Percentiles rank a stretch among this genome's conserved stretches.
Conservation (phyloP, 1,140 invertebrate species). For the Papilio aristodemus region DNA sequence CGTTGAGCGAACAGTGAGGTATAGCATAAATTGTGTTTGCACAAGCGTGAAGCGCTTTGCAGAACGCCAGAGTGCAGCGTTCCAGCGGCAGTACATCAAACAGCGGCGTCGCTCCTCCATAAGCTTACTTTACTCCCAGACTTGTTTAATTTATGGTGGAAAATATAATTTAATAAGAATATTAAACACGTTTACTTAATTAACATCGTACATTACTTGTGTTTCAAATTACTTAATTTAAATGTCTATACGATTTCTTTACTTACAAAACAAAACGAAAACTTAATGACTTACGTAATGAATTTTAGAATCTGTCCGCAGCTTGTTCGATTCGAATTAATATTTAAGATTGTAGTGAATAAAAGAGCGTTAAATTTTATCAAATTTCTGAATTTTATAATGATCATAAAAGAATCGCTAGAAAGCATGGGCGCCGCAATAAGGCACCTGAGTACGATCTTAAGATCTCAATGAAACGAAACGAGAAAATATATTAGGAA, state of each 20-base stretch:
- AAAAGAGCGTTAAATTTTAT: too few species aligned
- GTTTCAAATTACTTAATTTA: neutral
- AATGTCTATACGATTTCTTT: neutral
- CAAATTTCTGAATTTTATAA: too few species aligned
- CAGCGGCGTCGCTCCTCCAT: conserved; percentile 26
- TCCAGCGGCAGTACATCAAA: conserved; percentile 34
- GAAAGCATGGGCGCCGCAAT: too few species aligned
- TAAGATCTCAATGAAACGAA: too few species aligned
- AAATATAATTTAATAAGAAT: conserved; percentile 30
- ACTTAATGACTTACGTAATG: too few species aligned
- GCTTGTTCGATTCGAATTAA: too few species aligned
- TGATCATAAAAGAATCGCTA: too few species aligned
- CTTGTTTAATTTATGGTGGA: conserved; percentile 28
- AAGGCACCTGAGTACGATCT: too few species aligned
- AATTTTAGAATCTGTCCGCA: too few species aligned
- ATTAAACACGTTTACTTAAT: conserved; percentile 14
- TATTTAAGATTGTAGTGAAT: too few species aligned
- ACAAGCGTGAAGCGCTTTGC: conserved; percentile 36
- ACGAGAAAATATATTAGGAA: too few species aligned
- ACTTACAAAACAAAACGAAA: too few species aligned
- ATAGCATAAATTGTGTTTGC: conserved; percentile 38
- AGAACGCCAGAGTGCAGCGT: conserved; percentile 21
- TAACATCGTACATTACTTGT: neutral
- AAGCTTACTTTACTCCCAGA: conserved; percentile 24
- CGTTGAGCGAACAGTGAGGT: conserved; percentile 27